phyloP scores from a whole-genome alignment of 2,113 vertebrate species.

The Phyllopteryx taeniolatus region DNA sequence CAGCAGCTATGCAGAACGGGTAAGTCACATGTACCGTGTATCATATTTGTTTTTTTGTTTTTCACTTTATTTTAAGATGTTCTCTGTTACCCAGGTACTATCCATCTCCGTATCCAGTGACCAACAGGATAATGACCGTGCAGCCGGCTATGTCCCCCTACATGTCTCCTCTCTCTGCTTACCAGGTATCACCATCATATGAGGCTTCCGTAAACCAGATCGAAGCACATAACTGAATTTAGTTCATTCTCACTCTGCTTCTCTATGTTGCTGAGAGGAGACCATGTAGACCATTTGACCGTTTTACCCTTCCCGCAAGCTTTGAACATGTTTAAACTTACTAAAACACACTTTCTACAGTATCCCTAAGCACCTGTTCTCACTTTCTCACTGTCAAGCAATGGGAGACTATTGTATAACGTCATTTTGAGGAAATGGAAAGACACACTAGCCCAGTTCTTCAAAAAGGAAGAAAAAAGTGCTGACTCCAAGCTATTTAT shows the following conservation, averaged over 20 bases:
- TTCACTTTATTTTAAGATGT: slow-evolving; percentile 7
- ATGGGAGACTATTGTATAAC: too few relatives aligned
- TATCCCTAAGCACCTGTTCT: too few relatives aligned
- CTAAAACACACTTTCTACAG: too few relatives aligned
- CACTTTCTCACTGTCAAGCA: too few relatives aligned
- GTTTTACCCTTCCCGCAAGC: too few relatives aligned
- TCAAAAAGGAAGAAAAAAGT: too few relatives aligned
- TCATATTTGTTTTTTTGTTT: background rate
- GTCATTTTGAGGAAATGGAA: too few relatives aligned
- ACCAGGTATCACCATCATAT: slow-evolving; percentile 78
- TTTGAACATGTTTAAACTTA: too few relatives aligned
- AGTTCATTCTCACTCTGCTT: background rate
- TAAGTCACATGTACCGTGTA: slow-evolving; percentile 55
- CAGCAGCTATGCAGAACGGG: slow-evolving; percentile 96
- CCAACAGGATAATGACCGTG: slow-evolving; percentile 91
- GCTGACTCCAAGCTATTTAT: too few relatives aligned
- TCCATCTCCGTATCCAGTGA: slow-evolving; percentile 90
- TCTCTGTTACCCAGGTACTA: slow-evolving; percentile 80
- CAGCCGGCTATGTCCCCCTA: slow-evolving; percentile 91
- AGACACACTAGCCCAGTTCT: too few relatives aligned
- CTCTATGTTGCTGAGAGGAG: background rate
- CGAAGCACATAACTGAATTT: background rate
- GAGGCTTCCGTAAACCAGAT: background rate
- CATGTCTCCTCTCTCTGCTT: slow-evolving; percentile 92
- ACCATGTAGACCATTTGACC: too few relatives aligned